Percentiles rank a stretch among this genome's conserved stretches.
Evolutionary conservation across 2,113 vertebrate species (phyloP).

Genomic region (Hipposideros armiger): DNA sequence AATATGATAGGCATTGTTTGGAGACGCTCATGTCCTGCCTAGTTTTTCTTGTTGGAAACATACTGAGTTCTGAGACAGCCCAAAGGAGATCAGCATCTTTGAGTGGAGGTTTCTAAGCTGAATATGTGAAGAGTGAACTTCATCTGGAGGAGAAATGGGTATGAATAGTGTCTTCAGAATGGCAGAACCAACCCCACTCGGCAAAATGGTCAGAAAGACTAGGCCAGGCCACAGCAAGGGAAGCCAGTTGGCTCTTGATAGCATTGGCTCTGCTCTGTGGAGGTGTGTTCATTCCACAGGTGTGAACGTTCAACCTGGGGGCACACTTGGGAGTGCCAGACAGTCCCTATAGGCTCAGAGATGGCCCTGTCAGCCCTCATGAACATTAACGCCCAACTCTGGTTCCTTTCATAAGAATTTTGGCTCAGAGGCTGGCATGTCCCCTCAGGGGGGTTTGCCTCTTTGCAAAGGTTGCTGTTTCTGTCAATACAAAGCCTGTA

Average conservation of each 20-base stretch:
- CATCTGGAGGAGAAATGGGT: background rate
- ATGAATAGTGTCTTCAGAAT: background rate
- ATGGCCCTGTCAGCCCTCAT: background rate
- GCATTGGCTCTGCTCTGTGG: background rate
- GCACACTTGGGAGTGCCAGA: background rate
- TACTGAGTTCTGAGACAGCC: background rate
- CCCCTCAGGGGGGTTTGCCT: background rate
- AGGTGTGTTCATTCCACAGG: background rate
- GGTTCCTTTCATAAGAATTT: background rate
- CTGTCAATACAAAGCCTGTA: background rate
- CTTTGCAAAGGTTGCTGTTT: slow-evolving; percentile 10
- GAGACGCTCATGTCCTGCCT: background rate
- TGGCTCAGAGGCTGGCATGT: background rate
- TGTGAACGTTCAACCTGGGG: background rate
- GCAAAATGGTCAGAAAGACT: background rate
- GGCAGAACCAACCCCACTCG: background rate
- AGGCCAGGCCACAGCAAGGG: background rate
- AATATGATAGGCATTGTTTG: background rate
- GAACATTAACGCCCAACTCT: background rate
- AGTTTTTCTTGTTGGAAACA: slow-evolving; percentile 48
- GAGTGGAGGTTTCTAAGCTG: background rate
- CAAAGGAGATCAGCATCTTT: background rate
- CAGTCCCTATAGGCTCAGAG: background rate
- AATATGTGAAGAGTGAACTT: background rate
- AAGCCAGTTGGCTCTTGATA: background rate